Conservation (phyloP, 2,113 vertebrate species). For the Hippocampus comes region DNA sequence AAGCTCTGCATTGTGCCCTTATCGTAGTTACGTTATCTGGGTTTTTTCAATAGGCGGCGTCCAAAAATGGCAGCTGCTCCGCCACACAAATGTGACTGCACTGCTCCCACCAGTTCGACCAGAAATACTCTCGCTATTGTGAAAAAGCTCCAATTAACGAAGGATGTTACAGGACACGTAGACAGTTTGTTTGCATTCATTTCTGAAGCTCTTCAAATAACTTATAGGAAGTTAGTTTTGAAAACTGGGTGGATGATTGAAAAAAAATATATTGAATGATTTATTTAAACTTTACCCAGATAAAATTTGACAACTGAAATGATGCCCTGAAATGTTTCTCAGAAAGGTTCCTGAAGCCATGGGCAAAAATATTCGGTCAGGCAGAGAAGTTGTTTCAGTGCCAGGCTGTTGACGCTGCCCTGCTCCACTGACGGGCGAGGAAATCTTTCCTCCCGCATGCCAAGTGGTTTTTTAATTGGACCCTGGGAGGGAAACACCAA, state of each 20-base stretch:
- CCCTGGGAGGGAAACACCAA: neutral
- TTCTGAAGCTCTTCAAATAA: neutral
- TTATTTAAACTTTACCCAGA: neutral
- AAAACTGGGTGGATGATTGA: neutral
- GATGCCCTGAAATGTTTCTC: neutral
- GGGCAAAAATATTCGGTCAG: neutral
- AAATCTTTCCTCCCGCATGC: neutral
- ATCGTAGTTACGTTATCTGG: slow-evolving; percentile 11
- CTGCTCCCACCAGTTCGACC: slow-evolving; percentile 33
- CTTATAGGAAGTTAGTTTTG: neutral
- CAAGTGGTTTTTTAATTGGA: neutral
- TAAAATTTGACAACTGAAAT: neutral
- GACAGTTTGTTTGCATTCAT: neutral
- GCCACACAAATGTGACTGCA: slow-evolving; percentile 11
- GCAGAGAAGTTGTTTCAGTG: neutral
- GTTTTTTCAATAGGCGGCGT: slow-evolving; percentile 9
- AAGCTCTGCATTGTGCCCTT: slow-evolving; percentile 18
- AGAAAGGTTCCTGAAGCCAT: neutral
- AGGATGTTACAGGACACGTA: neutral
- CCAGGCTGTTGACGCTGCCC: neutral
- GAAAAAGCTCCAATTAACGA: neutral
- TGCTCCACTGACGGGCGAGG: neutral
- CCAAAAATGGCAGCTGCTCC: slow-evolving; percentile 26
- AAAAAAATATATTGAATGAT: neutral
- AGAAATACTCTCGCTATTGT: slow-evolving; percentile 5